These are phyloP conservation scores for Chrysolophus pictus DNA, from an alignment of 2,797 vertebrate species.

Conservation along the genomic window DNA sequence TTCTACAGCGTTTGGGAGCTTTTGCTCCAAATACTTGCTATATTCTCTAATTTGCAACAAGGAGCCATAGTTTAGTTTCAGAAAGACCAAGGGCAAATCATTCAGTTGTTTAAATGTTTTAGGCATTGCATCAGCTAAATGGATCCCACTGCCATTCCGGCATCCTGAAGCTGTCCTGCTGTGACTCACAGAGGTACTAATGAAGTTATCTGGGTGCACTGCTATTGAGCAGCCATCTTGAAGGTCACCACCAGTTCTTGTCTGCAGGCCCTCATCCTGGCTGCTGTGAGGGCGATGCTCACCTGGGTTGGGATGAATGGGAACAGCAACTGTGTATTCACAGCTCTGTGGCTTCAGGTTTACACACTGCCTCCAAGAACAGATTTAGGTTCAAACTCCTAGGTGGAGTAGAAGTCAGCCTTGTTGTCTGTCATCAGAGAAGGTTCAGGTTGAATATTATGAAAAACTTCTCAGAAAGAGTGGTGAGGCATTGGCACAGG, in stretches of 20 bases:
- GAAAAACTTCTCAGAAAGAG: no score
- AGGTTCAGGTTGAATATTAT: no score
- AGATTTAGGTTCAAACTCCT: not conserved
- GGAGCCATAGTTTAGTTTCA: not conserved
- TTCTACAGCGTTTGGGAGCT: not conserved
- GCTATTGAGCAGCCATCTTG: not conserved
- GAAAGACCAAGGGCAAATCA: not conserved
- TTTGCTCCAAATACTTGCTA: not conserved
- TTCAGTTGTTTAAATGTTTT: not conserved
- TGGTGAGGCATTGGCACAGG: no score
- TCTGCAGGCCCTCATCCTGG: not conserved
- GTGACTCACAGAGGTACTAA: constrained; percentile 26
- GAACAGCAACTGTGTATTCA: not conserved
- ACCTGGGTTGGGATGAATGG: not conserved
- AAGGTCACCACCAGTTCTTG: rapidly evolving
- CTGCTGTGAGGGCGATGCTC: rapidly evolving
- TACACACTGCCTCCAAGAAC: not conserved
- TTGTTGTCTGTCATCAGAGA: no score
- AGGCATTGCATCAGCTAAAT: not conserved
- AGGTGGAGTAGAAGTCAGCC: no score
- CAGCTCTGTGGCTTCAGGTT: not conserved
- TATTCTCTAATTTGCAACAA: not conserved
- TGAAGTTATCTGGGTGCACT: not conserved
- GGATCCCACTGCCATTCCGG: not conserved
- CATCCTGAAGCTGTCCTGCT: constrained; percentile 8